A percentile compares a stretch with the other conserved stretches of the same genome.
These are phyloP conservation scores for Anoplophora glabripennis DNA, from an alignment of 1,140 invertebrate genomes.

Conservation along the genomic window DNA sequence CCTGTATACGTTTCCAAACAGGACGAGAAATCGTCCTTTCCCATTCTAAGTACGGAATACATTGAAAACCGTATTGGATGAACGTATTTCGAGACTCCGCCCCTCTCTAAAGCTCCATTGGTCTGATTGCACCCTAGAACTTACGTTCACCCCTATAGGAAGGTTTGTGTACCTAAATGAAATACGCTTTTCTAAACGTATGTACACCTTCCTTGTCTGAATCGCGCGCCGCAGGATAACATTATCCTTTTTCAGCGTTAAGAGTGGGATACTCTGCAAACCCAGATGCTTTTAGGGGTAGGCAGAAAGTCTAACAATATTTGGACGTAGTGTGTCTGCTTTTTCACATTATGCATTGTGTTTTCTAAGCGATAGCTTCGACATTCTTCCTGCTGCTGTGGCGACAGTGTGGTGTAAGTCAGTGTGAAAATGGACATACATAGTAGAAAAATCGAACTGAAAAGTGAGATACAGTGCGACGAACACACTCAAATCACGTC, in stretches of 20 bases:
- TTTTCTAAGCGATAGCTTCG: slow-evolving; percentile 15
- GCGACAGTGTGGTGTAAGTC: slow-evolving; percentile 36
- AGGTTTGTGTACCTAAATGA: slow-evolving; percentile 38
- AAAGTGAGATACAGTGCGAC: slow-evolving; percentile 36
- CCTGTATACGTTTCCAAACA: slow-evolving; percentile 21
- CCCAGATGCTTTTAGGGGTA: slow-evolving; percentile 39
- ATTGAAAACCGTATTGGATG: slow-evolving; percentile 51
- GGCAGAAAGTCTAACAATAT: slow-evolving; percentile 47
- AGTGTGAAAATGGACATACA: slow-evolving; percentile 32
- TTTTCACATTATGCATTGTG: slow-evolving; percentile 46
- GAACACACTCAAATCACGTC: slow-evolving; percentile 33
- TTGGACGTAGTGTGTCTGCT: slow-evolving; percentile 45
- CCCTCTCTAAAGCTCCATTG: slow-evolving; percentile 44
- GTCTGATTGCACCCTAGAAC: slow-evolving; percentile 46
- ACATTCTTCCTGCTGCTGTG: background rate
- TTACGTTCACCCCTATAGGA: slow-evolving; percentile 49
- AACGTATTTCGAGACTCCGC: slow-evolving; percentile 48
- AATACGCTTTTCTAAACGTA: slow-evolving; percentile 40
- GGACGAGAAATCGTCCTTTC: slow-evolving; percentile 6
- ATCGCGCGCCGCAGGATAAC: slow-evolving; percentile 1
- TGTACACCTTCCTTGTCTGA: slow-evolving; percentile 23
- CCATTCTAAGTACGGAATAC: slow-evolving; percentile 31
- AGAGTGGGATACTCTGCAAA: slow-evolving; percentile 36
- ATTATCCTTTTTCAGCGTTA: slow-evolving; percentile 28
- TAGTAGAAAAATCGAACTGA: slow-evolving; percentile 38